Evolutionary conservation across 2,888 invertebrate species (phyloP).

Genomic region (Caenorhabditis macrosperma): DNA sequence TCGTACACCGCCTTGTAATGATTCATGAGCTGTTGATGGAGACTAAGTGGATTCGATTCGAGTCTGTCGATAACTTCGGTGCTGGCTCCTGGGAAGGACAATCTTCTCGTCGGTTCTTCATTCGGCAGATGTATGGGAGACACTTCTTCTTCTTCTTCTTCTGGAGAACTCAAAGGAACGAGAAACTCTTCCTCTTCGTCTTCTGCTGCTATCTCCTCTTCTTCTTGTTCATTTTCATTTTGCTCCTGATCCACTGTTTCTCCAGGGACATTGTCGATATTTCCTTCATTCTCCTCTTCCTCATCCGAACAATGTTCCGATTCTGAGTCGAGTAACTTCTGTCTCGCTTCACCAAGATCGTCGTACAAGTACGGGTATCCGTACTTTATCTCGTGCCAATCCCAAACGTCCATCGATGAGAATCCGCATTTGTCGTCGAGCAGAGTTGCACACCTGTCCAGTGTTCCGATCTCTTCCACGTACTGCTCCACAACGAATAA

Average conservation of each 20-base stretch:
- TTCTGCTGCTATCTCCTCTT: not conserved
- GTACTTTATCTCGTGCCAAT: conserved; percentile 12
- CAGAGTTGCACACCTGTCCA: not conserved
- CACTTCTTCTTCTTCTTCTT: not conserved
- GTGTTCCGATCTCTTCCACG: conserved; percentile 22
- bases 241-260: not conserved
- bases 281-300: not conserved
- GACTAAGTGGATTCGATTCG: not conserved
- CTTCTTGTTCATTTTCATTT: not conserved
- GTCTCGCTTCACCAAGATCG: not conserved
- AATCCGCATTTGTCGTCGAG: not conserved
- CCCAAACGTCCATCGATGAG: not conserved
- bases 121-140: not conserved
- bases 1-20: conserved; percentile 6
- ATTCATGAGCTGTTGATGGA: not conserved
- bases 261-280: not conserved
- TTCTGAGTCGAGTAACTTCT: not conserved
- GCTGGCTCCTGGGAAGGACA: not conserved
- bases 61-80: not conserved
- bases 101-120: not conserved
- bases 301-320: not conserved
- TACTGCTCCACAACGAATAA: conserved; percentile 11
- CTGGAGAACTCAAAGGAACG: not conserved
- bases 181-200: not conserved
- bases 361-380: not conserved